Base-by-base conservation (phyloP, 2,888 invertebrate species). In the Ischnura elegans region DNA sequence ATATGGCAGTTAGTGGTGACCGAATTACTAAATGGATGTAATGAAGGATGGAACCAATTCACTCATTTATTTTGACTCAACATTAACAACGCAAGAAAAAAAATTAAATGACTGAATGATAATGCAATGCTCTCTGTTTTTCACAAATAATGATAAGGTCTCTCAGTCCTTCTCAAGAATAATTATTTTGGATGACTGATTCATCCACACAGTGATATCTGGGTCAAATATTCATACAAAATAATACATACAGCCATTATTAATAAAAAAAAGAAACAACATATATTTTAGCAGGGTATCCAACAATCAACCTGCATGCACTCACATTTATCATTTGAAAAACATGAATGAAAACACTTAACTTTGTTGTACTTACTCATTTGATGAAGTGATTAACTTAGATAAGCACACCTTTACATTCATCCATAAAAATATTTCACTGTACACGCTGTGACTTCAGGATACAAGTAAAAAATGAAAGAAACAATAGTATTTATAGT, bases 361-460 rank as follows among this genome's bases (percentile, higher is more conserved):
- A 90, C 90, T 55, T 90, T 90, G 90, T 90, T 90, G 90, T 90
- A 90, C 90, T 90, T 90, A 90, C 61, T 90, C 90, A 90, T 90
- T 90, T 90, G 90, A 55, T 90, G 90, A 61, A 90, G 43, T 61
- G 61, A 61, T 90, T 61, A 86, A 90, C 90, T 90, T 61, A 55
- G 43, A 90, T 90, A 90, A 61, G 61, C 55, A 61, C 90, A 66
- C 90, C 61, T 90, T 90, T 90, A 66, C 90, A 90, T 61, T 90
- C 61, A 90, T 61, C 25, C 90, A 61, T 90, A 43, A 90, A 90
- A 42, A 66, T 61, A n/a, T 90, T 90, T 43, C 43, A 61, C 90
- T 90, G 43, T 90, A 90, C 90, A 90, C 90, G 66, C 55, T 55
- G 90, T 43, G 90, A 61, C 90, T 90, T 90, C 90, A 90, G 61